Conservation (phyloP, 2,113 vertebrate genomes). For the Stigmatopora argus region DNA sequence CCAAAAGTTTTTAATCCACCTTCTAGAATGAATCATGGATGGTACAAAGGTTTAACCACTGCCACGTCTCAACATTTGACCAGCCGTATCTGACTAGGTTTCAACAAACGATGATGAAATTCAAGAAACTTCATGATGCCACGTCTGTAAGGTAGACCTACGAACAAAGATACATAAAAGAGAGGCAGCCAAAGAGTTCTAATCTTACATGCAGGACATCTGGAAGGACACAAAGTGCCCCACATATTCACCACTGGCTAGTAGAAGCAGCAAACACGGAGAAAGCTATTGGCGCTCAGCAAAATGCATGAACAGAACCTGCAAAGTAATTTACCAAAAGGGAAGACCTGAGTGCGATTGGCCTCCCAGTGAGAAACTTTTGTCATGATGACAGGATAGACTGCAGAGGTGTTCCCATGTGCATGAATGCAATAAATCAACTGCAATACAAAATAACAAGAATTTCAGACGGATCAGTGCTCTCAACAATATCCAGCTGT, state of each 20-base stretch:
- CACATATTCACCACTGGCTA: constrained; percentile 42
- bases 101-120: neutral
- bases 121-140: neutral
- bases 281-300: constrained; percentile 14
- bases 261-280: constrained; percentile 38
- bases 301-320: constrained; percentile 6
- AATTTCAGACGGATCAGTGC: neutral
- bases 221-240: constrained; percentile 38
- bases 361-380: constrained; percentile 21
- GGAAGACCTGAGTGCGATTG: constrained; percentile 34
- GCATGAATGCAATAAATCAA: neutral
- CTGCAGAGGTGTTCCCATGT: constrained; percentile 18
- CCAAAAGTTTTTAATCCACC: constrained; percentile 10
- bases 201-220: constrained; percentile 25
- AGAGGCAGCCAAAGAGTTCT: constrained; percentile 23
- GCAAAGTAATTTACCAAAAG: neutral
- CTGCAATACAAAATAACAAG: neutral
- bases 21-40: constrained; percentile 35
- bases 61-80: constrained; percentile 16
- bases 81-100: constrained; percentile 33
- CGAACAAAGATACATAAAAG: constrained; percentile 14
- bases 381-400: constrained; percentile 19
- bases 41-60: constrained; percentile 34
- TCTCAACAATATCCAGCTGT: neutral
- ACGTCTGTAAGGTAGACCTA: neutral